Base-by-base conservation (phyloP, 2,888 invertebrate genomes). In the Ormyrus thymus region DNA sequence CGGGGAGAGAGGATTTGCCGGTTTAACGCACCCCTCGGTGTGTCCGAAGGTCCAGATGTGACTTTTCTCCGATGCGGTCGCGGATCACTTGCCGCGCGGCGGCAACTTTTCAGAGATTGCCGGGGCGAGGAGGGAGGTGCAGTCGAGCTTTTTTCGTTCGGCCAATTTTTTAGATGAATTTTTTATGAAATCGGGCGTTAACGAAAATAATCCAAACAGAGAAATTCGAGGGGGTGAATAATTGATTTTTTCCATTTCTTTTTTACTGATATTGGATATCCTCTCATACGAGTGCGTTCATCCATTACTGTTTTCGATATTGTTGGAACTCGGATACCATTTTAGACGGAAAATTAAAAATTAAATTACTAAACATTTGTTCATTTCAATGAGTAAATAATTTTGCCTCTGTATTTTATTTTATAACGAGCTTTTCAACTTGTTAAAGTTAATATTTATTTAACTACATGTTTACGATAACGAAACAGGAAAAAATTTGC, bases 101-200 rank as follows among this genome's bases (percentile, higher is more conserved):
- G 70, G 58, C 68, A 29, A 29, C 29, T 29, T 29, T 29, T 29
- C 29, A 29, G 29, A 29, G 29, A 56, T 61, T 71, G 2, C 50
- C 1, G 29, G 65, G 72, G 58, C 15, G 65, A 10, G 50, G 13
- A 13, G 50, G 11, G 15, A 13, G 29, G 29, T 29, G n/a, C 53
- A 61, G 61, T 53, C 56, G 29, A 29, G 29, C 51, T 29, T 61
- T 56, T 80, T 65, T 13, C 8, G 68, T 6, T 11, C 56, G 65
- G 29, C 65, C 76, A 73, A 77, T 80, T 77, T 80, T 76, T 80
- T 74, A 58, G 80, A 77, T 80, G 74, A 80, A 77, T 78, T 75
- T 80, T 80, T 77, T 80, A 75, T 61, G 68, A 75, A 68, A 15
- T 53, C 75, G 9, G 68, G 77, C 74, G 74, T 75, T 74, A 80